Percentiles rank a stretch among this genome's conserved stretches.
Evolutionary conservation across 2,113 vertebrate genomes (phyloP).

Genomic region (Dipodomys stephensi): DNA sequence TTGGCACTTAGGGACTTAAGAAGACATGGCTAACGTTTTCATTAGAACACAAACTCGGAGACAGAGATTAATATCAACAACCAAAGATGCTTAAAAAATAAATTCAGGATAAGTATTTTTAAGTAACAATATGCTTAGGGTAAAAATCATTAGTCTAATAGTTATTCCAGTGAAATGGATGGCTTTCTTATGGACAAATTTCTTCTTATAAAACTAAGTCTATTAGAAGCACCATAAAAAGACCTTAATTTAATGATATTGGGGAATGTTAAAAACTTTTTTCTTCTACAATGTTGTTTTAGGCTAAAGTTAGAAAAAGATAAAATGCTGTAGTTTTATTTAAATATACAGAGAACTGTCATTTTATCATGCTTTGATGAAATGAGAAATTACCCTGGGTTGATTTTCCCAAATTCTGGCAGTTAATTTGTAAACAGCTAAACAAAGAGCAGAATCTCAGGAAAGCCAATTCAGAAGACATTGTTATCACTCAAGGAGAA

Average conservation of each 20-base stretch:
- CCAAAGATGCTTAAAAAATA: neutral
- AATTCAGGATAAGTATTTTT: neutral
- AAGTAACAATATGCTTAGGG: neutral
- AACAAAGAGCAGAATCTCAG: neutral
- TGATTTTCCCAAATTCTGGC: neutral
- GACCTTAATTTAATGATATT: neutral
- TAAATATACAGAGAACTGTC: neutral
- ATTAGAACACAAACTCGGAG: neutral
- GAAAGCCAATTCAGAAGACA: neutral
- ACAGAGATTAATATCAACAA: neutral
- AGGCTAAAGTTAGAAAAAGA: neutral
- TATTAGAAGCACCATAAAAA: neutral
- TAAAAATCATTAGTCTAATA: neutral
- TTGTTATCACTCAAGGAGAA: neutral
- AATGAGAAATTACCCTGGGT: neutral
- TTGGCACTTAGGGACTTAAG: neutral
- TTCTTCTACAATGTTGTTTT: neutral
- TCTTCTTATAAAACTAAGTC: conserved; percentile 5
- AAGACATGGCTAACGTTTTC: neutral
- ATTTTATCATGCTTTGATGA: neutral
- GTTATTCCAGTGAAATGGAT: neutral
- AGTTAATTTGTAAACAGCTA: neutral
- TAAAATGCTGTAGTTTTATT: neutral
- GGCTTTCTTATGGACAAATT: neutral
- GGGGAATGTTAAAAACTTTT: neutral